Conservation (phyloP, 92 coral and sea anemone species). For the Hydrozoanthus gracilis region DNA sequence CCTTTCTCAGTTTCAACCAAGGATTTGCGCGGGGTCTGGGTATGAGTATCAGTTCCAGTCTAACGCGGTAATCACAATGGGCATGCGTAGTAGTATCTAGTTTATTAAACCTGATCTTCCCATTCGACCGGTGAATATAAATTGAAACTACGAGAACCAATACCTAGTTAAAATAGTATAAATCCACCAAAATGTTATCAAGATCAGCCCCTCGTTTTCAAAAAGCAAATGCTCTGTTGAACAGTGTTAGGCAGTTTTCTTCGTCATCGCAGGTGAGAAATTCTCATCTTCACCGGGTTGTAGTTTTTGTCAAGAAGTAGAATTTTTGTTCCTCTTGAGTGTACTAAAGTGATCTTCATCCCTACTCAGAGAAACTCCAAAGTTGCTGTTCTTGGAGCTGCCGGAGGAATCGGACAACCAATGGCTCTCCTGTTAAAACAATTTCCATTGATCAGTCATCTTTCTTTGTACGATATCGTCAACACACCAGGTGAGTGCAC, state of each 20-base stretch:
- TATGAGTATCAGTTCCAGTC: slow-evolving; percentile 26
- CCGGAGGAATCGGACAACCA: slow-evolving; percentile 99
- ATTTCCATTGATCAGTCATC: slow-evolving; percentile 90
- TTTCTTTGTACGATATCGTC: slow-evolving; percentile 96
- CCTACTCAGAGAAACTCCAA: slow-evolving; percentile 78
- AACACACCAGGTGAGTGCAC: slow-evolving; percentile 89
- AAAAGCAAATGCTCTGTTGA: slow-evolving; percentile 58
- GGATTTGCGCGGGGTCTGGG: slow-evolving; percentile 7
- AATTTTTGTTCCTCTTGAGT: not conserved
- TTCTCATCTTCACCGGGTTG: slow-evolving; percentile 34
- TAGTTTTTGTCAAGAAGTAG: no score
- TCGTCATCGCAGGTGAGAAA: slow-evolving; percentile 79
- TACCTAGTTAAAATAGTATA: not conserved
- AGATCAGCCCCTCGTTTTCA: slow-evolving; percentile 70
- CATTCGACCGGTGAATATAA: not conserved
- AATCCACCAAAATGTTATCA: slow-evolving; percentile 66
- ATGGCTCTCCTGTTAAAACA: slow-evolving; percentile 94
- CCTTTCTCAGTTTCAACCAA: not conserved
- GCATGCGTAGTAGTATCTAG: slow-evolving; percentile 28
- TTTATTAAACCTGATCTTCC: no score
- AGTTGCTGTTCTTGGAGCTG: slow-evolving; percentile 99
- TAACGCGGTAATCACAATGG: slow-evolving; percentile 37
- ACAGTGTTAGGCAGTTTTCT: slow-evolving; percentile 74
- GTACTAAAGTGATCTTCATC: not conserved
- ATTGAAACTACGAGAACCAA: not conserved